Conservation (phyloP, 2,888 invertebrate species). For the Papilio protenor region DNA sequence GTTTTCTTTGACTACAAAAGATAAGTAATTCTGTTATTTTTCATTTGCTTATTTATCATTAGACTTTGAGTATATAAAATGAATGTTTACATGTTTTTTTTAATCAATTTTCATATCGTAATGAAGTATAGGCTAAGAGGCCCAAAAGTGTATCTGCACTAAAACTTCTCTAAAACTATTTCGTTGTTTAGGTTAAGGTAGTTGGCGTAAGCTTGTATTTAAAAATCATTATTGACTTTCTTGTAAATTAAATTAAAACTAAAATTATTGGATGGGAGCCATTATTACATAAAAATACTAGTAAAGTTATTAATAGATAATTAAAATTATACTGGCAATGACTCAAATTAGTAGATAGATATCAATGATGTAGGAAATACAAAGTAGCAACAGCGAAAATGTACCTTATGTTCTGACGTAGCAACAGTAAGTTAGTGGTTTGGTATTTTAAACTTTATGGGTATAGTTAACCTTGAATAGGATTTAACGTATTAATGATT, state of each 20-base stretch:
- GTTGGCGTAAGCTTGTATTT: no score
- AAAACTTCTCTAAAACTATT: background rate
- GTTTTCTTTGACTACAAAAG: background rate
- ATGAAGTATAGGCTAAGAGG: background rate
- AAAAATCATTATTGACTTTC: no score
- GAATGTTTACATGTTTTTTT: background rate
- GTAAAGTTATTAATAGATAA: slow-evolving; percentile 10
- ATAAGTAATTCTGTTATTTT: background rate
- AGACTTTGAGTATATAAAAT: background rate
- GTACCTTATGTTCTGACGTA: background rate
- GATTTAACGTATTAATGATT: background rate
- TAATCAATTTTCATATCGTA: background rate
- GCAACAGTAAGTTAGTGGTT: slow-evolving; percentile 1
- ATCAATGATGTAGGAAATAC: background rate
- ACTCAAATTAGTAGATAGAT: background rate
- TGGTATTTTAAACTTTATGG: background rate
- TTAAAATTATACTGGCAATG: slow-evolving; percentile 9
- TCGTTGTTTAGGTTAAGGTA: background rate
- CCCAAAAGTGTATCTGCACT: background rate
- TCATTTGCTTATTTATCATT: background rate
- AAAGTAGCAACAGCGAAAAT: background rate
- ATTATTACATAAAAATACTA: background rate
- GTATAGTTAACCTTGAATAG: background rate
- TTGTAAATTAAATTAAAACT: background rate
- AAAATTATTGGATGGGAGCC: background rate